Base-by-base conservation (phyloP, 2,888 invertebrate species). In the Tupiocoris notatus region DNA sequence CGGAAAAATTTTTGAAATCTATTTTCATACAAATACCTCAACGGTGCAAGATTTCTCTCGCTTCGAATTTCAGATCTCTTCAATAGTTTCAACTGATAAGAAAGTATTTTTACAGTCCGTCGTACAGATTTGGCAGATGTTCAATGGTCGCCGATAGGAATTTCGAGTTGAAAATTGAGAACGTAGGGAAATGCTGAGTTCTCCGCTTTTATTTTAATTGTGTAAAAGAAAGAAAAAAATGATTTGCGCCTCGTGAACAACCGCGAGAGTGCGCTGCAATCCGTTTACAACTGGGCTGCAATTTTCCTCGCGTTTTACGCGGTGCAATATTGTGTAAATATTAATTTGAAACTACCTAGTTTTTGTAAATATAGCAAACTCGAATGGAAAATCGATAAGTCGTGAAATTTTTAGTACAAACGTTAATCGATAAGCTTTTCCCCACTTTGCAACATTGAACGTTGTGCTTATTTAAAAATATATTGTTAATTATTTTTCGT, bases 381-480 rank as follows among this genome's bases (percentile, higher is more conserved):
- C 39, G 54, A 64, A 63, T 20, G 18, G 25, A 65, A 22, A n/a
- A n/a, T n/a, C n/a, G n/a, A n/a, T n/a, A n/a, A 67, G 21, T 67
- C 56, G 57, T 22, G 67, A 67, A 67, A n/a, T 54, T 57, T 54
- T 67, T 67, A 67, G 67, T 67, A 67, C 67, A 67, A 67, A 67
- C 22, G 57, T 67, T 67, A 57, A 39, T 39, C 3, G 39, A 39
- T 39, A 39, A 39, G 39, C 39, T 39, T 39, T 12, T 39, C 12
- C 39, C 39, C n/a, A n/a, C 39, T 39, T 39, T 39, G 39, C 39
- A 12, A 39, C 39, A n/a, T n/a, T n/a, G 59, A 59, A 59, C 59
- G n/a, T 39, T 12, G 39, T 12, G 12, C 3, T 39, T 39, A 39
- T 39, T 39, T 39, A 39, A 39, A 39, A 39, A 39, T 39, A 59